Base-by-base conservation (phyloP, 2,888 invertebrate species). In the Lacanobia oleracea region DNA sequence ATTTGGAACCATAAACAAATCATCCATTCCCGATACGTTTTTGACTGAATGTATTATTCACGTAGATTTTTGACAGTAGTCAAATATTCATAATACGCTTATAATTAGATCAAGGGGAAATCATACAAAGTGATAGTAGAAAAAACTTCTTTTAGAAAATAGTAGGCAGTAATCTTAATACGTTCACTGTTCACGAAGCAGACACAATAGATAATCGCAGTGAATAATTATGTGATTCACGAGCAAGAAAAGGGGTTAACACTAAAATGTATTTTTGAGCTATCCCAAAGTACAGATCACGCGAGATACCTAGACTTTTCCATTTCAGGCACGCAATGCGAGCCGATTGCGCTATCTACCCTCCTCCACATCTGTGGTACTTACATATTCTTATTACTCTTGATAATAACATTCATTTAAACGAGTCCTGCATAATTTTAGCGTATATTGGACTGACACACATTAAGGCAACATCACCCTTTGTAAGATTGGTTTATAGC, bases 401-500 rank as follows among this genome's bases (percentile, higher is more conserved):
- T 40, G 76, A 80, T 82, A 72, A 77, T 71, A 72, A 57, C 56
- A 68, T 75, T 69, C 60, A 61, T 79, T 77, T 75, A 61, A 57
- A 79, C 61, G 77, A 72, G 77, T 69, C 77, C 85, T 74, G 80
- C 68, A 85, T 84, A 85, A 80, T 82, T 77, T 83, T 16, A 43
- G 53, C 59, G 27, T 68, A 75, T 84, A 79, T 79, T 79, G 54
- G 75, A 72, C 72, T 74, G 83, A 56, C 76, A 79, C 53, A 79
- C 79, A 76, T 79, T 84, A 68, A 57, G 76, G 51, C 50, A 76
- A 69, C 66, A 82, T 72, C 76, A 84, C 65, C 74, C 74, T 84
- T 80, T 69, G 69, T 75, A 75, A 79, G 72, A 82, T 83, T 76
- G 71, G 72, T 85, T 82, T 82, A 85, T 77, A 69, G 77, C 77